Percentiles rank a stretch among this genome's conserved stretches.
phyloP scores from a whole-genome alignment of 2,113 vertebrate genomes.

The Machaerirhynchus nigripectus region DNA sequence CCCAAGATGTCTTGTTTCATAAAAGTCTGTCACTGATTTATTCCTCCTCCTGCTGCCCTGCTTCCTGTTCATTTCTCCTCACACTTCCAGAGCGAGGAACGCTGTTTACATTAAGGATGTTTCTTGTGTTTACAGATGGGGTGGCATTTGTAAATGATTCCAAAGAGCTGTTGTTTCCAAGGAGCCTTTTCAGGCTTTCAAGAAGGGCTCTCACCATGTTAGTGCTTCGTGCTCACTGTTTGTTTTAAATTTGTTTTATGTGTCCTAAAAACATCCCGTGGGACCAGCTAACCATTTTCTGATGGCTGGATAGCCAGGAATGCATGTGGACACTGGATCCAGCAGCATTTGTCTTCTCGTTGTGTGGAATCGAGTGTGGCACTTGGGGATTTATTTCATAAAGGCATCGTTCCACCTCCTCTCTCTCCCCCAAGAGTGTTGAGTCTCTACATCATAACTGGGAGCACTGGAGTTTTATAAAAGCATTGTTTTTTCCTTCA shows the following conservation, averaged over 20 bases:
- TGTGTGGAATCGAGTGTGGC: not conserved
- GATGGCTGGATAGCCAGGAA: not conserved
- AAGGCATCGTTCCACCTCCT: not conserved
- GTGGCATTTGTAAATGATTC: slow-evolving; percentile 42
- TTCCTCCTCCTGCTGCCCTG: slow-evolving; percentile 37
- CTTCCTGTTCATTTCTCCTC: slow-evolving; percentile 61
- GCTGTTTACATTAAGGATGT: slow-evolving; percentile 55
- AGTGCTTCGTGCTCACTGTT: not conserved
- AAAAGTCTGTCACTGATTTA: slow-evolving; percentile 40
- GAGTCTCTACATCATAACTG: not conserved
- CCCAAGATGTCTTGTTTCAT: slow-evolving; percentile 53
- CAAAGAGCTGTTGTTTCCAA: slow-evolving; percentile 10
- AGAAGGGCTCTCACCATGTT: not conserved
- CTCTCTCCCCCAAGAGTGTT: not conserved
- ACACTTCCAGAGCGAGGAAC: not conserved
- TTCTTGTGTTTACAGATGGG: slow-evolving; percentile 67
- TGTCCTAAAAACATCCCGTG: not conserved
- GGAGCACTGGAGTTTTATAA: not conserved
- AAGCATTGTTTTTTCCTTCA: not conserved
- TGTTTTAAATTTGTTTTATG: not conserved
- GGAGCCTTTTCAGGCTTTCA: not conserved
- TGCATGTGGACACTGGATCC: not conserved
- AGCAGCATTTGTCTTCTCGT: not conserved
- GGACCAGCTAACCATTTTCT: not conserved
- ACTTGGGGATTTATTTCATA: not conserved